Conservation (phyloP, 2,113 vertebrate genomes). For the Microtus ochrogaster region DNA sequence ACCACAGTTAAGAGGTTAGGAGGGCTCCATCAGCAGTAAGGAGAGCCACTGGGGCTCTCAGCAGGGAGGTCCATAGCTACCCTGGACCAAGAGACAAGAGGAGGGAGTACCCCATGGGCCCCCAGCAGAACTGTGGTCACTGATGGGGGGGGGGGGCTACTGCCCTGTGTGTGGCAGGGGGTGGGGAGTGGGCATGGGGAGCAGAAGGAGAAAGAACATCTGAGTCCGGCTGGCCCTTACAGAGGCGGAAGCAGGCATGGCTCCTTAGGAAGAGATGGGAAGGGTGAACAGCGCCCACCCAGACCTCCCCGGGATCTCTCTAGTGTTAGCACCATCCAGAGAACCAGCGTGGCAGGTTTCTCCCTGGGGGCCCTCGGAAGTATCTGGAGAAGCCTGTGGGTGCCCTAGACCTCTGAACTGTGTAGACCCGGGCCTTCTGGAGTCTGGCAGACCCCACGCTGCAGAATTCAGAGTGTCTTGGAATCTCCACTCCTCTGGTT, state of each 20-base stretch:
- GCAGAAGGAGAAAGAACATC: neutral
- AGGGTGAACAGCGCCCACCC: neutral
- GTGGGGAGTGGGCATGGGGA: fast-evolving
- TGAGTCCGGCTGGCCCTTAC: neutral
- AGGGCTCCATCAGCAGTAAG: neutral
- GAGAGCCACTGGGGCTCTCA: neutral
- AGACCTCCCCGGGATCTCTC: neutral
- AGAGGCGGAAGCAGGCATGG: neutral
- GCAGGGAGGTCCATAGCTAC: neutral
- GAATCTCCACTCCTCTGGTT: neutral
- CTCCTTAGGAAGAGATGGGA: neutral
- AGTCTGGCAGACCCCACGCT: neutral
- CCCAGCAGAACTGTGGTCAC: neutral
- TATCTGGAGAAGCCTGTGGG: fast-evolving
- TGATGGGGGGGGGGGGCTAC: neutral
- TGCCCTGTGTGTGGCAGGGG: neutral
- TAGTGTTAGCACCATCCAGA: neutral
- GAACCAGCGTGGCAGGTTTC: neutral
- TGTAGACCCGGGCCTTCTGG: neutral
- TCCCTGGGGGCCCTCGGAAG: neutral
- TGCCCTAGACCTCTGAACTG: neutral
- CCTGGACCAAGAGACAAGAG: neutral
- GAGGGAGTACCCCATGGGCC: neutral
- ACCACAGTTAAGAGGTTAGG: neutral
- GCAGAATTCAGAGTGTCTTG: neutral